Base-by-base conservation (phyloP, 2,797 vertebrate genomes). In the Hippopotamyrus pictus region DNA sequence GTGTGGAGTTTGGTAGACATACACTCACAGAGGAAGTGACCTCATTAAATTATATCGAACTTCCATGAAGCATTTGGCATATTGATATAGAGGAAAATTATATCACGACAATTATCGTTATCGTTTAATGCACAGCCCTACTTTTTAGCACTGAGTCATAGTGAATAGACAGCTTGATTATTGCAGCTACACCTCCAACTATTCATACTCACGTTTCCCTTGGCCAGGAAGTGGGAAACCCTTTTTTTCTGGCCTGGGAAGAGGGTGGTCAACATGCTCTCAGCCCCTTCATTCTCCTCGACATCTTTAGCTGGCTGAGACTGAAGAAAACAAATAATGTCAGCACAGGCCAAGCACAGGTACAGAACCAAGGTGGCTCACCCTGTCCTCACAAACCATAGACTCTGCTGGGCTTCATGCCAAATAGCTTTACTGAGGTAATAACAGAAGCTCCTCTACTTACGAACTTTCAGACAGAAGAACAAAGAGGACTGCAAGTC, bases 231-330 rank as follows among this genome's bases (percentile, higher is more conserved):
- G 92, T 99, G 99, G 14, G 99, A 99, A 90, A 99, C 97, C 92
- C 99, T 97, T 93, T 97, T 97, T 94, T 98, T 99, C 90, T 99
- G 99, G 3, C 99, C 98, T 0, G 98, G 97, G 90, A 98, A 95
- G 89, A 99, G 95, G 17, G 97, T 97, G 33, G 97, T 97, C 94
- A 97, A 96, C 93, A 95, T 95, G 76, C 94, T 93, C 12, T 96
- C 96, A 37, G 93, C 88, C 90, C 94, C 95, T 51, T 94, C 96
- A 84, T 97, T 96, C 1, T 92, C 94, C 7, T 96, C 96, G 7
- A 96, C 95, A 54, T 97, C 96, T 92, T 92, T 96, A 0, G 93
- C 93, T 0, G 91, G 91, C 97, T 98, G 94, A 90, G 93, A 95
- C 88, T 62, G 86, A 88, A 79, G 73, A n/a, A 44, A n/a, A 79